These are phyloP conservation scores for Malthinus flaveolus DNA, from an alignment of 2,888 invertebrate genomes.

Conservation along the genomic window DNA sequence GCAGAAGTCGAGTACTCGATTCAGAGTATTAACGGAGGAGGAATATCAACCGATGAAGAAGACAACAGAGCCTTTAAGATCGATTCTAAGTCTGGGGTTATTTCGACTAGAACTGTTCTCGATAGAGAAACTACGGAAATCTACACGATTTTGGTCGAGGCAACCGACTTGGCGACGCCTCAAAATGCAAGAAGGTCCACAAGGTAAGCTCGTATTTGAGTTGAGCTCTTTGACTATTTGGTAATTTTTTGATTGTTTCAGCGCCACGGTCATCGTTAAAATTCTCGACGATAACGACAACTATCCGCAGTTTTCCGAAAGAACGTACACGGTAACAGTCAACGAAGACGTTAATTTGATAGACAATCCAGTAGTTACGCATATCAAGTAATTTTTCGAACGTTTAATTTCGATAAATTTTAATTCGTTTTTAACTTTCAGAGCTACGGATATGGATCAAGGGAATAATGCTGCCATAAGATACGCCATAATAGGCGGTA, in stretches of 20 bases:
- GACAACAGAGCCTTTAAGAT: slow-evolving; percentile 81
- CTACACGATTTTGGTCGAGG: slow-evolving; percentile 83
- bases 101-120: slow-evolving; percentile 77
- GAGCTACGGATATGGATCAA: slow-evolving; percentile 90
- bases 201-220: slow-evolving; percentile 54
- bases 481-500: slow-evolving; percentile 94
- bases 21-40: slow-evolving; percentile 69
- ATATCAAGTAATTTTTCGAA: slow-evolving; percentile 60
- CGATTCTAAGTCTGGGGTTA: slow-evolving; percentile 81
- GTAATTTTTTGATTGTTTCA: slow-evolving; percentile 39
- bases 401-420: not conserved
- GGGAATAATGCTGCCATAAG: slow-evolving; percentile 92
- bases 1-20: slow-evolving; percentile 80
- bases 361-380: slow-evolving; percentile 80
- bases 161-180: slow-evolving; percentile 82
- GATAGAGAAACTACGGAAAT: slow-evolving; percentile 88
- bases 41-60: slow-evolving; percentile 64
- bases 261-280: slow-evolving; percentile 79
- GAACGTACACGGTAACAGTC: slow-evolving; percentile 84
- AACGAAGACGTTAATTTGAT: slow-evolving; percentile 88
- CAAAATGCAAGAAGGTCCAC: slow-evolving; percentile 79
- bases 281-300: slow-evolving; percentile 91
- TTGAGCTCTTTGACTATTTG: not conserved
- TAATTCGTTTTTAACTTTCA: slow-evolving; percentile 39
- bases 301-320: slow-evolving; percentile 89